Evolutionary conservation across 2,113 vertebrate genomes (phyloP).

Genomic region (Fulmarus glacialis): DNA sequence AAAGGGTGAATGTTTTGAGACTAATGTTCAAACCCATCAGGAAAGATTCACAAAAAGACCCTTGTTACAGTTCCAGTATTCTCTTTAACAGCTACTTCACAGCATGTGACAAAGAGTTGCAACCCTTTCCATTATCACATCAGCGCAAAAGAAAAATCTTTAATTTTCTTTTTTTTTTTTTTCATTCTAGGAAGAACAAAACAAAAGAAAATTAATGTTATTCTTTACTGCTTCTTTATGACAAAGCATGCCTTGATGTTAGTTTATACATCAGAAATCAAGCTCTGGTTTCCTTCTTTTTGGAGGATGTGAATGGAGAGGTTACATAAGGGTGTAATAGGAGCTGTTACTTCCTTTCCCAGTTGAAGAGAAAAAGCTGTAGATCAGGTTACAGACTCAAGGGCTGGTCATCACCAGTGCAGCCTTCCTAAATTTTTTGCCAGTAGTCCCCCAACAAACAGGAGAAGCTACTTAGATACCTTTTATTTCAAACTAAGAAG

Average conservation of each 20-base stretch:
- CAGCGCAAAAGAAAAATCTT: background rate
- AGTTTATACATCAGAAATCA: constrained; percentile 5
- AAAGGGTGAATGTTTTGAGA: background rate
- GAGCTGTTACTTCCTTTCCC: constrained; percentile 65
- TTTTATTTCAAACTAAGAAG: background rate
- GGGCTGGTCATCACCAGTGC: background rate
- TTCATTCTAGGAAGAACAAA: background rate
- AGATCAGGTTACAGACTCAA: constrained; percentile 50
- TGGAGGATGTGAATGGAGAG: constrained; percentile 36
- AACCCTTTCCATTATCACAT: background rate
- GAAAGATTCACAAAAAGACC: background rate
- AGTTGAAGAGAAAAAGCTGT: constrained; percentile 32
- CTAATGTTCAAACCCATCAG: background rate
- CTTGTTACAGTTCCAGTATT: background rate
- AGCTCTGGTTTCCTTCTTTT: constrained; percentile 39
- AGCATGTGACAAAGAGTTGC: background rate
- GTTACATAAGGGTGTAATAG: constrained; percentile 65
- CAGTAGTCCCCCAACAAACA: background rate
- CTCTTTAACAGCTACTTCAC: background rate
- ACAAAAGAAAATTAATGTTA: background rate
- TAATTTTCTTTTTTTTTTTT: background rate
- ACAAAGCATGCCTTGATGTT: constrained; percentile 6
- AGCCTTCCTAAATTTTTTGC: background rate
- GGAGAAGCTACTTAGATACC: background rate
- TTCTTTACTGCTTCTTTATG: background rate